Percentiles rank a stretch among this genome's conserved stretches.
Conservation (phyloP, 2,113 vertebrate species). For the Chaetodon trifascialis region DNA sequence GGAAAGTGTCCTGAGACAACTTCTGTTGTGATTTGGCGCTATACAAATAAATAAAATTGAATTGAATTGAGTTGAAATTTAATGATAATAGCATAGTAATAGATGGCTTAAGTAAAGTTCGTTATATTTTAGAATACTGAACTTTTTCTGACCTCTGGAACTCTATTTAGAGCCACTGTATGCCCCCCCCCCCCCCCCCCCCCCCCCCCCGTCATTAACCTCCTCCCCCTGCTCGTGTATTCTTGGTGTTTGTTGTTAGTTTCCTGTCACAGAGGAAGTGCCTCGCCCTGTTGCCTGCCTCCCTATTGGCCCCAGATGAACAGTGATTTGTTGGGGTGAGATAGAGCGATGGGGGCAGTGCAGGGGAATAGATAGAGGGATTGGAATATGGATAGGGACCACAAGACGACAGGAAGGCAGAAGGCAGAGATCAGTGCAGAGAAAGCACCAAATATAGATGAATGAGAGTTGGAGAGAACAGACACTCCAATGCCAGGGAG, state of each 20-base stretch:
- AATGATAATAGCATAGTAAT: too few relatives aligned
- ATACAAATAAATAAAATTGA: too few relatives aligned
- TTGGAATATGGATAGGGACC: conserved; percentile 7
- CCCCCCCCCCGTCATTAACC: too few relatives aligned
- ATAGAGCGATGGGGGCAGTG: conserved; percentile 18
- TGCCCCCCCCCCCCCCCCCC: too few relatives aligned
- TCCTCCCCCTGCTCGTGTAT: conserved; percentile 24
- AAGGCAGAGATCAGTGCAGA: background rate
- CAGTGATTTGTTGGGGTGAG: conserved; percentile 67
- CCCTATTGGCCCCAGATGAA: conserved; percentile 76
- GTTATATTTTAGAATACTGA: background rate
- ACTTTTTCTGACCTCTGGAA: conserved; percentile 48
- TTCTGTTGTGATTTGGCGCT: too few relatives aligned
- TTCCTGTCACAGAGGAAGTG: conserved; percentile 88
- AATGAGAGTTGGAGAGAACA: conserved; percentile 17
- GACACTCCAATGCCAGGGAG: conserved; percentile 13
- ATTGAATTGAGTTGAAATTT: too few relatives aligned
- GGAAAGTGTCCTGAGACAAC: too few relatives aligned
- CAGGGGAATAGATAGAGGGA: conserved; percentile 68
- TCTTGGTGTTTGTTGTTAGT: conserved; percentile 79
- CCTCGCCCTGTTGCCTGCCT: conserved; percentile 80
- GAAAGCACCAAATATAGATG: background rate
- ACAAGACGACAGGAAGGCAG: conserved; percentile 2
- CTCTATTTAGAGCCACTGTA: conserved; percentile 10
- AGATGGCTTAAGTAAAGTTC: too few relatives aligned